Base-by-base conservation (phyloP, 2,888 invertebrate genomes). In the Noctua fimbriata region DNA sequence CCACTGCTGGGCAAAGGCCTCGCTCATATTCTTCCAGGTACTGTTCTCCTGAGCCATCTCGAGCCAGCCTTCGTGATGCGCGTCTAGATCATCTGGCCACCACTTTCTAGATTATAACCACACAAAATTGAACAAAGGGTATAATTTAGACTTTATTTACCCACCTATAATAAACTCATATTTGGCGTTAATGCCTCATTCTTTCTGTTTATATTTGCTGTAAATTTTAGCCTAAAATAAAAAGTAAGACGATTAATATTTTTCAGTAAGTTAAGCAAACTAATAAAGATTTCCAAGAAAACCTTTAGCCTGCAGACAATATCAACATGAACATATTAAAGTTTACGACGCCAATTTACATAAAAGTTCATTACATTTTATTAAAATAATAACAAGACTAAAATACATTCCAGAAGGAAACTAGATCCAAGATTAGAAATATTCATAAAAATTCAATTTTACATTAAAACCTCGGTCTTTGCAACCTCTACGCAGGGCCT, bases 321-420 rank as follows among this genome's bases (percentile, higher is more conserved):
- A 69, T 83, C 69, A 73, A 72, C 69, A 67, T 78, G 67, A 82
- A 63, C 47, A 66, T 76, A 60, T 80, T 55, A 69, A 78, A 66
- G 52, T 66, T 74, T n/a, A 84, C 41, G 69, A 55, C 28, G n/a
- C 9, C 32, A 52, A 58, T 83, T 73, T 74, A 65, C 58, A 73
- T 73, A 73, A 66, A 73, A 55, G 4, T 55, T 80, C 16, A 66
- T 76, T 44, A 75, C 5, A 66, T 65, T 73, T 66, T 69, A 72
- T 72, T 69, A 66, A 83, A 80, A 80, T 79, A 49, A 79, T 69
- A 72, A 69, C 18, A 49, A 69, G 18, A 44, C 24, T 36, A 44
- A 70, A 73, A 41, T 7, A 58, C 24, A 73, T 71, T 32, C 16
- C 12, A 36, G n/a, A 69, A 52, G n/a, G 52, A 67, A 81, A 55